Conservation (phyloP, 2,113 vertebrate genomes). For the Mastomys natalensis region DNA sequence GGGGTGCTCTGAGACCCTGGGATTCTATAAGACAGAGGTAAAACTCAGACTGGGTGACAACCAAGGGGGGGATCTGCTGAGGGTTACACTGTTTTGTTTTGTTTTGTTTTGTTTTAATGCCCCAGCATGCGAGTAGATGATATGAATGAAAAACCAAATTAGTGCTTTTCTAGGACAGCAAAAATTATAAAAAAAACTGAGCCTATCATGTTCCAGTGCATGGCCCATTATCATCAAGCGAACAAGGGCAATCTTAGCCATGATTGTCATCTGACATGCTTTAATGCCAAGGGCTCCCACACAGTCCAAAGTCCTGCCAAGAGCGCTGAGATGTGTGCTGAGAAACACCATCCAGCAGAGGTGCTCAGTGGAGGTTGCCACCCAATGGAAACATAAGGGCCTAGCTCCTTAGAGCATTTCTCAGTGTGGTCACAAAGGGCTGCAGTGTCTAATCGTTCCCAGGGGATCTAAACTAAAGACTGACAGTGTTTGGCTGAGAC, state of each 20-base stretch:
- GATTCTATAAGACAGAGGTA: constrained; percentile 66
- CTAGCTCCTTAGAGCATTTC: constrained; percentile 19
- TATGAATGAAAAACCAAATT: constrained; percentile 80
- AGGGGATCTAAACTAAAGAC: background rate
- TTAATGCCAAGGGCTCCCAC: constrained; percentile 79
- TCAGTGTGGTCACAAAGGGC: constrained; percentile 54
- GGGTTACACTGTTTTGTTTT: constrained; percentile 19
- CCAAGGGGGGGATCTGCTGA: constrained; percentile 55
- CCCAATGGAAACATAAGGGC: constrained; percentile 35
- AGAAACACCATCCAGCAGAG: constrained; percentile 67
- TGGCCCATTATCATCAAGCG: constrained; percentile 81
- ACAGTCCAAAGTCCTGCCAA: constrained; percentile 48
- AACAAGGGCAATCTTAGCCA: constrained; percentile 78
- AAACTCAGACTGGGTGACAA: constrained; percentile 77
- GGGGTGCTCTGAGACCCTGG: background rate
- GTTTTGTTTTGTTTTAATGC: constrained; percentile 72
- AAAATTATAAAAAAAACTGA: constrained; percentile 80
- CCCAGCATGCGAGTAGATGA: constrained; percentile 84
- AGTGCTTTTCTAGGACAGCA: constrained; percentile 84
- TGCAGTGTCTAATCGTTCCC: constrained; percentile 37
- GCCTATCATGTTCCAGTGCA: constrained; percentile 82
- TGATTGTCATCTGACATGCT: constrained; percentile 72
- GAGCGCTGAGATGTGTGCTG: constrained; percentile 65
- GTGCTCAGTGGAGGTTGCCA: constrained; percentile 71
- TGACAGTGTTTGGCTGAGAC: background rate